Evolutionary conservation across 2,113 vertebrate species (phyloP).

Genomic region (Oryzias javanicus): DNA sequence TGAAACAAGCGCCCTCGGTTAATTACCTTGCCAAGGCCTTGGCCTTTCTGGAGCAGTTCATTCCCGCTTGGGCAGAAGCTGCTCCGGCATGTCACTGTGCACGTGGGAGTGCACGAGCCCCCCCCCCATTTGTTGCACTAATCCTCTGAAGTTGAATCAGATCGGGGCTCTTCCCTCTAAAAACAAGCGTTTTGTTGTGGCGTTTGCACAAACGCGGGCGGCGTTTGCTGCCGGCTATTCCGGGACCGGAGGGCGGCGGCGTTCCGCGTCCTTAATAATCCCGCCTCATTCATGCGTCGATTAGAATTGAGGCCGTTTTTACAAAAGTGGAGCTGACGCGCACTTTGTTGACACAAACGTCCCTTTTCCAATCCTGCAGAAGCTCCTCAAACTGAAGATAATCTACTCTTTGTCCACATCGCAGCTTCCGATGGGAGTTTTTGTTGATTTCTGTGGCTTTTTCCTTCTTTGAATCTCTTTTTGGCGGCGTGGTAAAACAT

Average conservation of each 20-base stretch:
- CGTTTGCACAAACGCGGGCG: conserved; percentile 42
- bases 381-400: neutral
- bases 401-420: neutral
- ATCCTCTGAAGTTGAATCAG: conserved; percentile 70
- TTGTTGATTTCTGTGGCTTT: neutral
- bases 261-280: conserved; percentile 54
- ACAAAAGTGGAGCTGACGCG: conserved; percentile 46
- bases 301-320: conserved; percentile 59
- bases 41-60: conserved; percentile 70
- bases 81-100: conserved; percentile 20
- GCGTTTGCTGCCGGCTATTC: conserved; percentile 68
- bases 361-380: conserved; percentile 21
- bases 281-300: conserved; percentile 63
- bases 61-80: conserved; percentile 59
- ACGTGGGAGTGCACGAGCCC: conserved; percentile 19
- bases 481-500: conserved; percentile 19
- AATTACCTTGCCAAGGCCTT: conserved; percentile 73
- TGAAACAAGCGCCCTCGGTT: conserved; percentile 74
- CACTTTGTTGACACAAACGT: conserved; percentile 53
- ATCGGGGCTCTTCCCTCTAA: conserved; percentile 55
- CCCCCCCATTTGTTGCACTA: conserved; percentile 58
- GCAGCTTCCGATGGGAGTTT: neutral
- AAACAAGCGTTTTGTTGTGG: conserved; percentile 68
- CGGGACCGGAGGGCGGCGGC: conserved; percentile 49
- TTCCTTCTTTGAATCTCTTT: neutral